These are phyloP conservation scores for Branchellion lobata DNA, from an alignment of 2,888 invertebrate genomes.

Conservation along the genomic window DNA sequence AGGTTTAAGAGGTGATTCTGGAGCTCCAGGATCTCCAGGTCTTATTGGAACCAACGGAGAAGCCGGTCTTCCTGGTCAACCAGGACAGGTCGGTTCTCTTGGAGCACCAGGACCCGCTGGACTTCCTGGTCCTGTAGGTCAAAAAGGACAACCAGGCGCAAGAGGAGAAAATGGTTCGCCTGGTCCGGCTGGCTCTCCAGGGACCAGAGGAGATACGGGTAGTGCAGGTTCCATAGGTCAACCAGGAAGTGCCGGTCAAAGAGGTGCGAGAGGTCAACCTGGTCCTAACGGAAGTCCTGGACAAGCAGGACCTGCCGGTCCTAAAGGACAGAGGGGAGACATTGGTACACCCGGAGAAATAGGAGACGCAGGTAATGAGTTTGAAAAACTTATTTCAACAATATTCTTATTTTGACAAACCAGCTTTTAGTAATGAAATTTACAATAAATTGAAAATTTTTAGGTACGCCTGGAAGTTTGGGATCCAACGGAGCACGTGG, in stretches of 20 bases:
- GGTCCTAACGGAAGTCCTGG: constrained; percentile 5
- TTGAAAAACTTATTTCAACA: neutral
- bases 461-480: neutral
- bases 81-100: constrained; percentile 1
- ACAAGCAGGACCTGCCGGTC: neutral
- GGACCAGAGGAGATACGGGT: neutral
- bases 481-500: constrained; percentile 40
- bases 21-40: neutral
- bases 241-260: neutral
- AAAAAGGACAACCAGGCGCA: constrained; percentile 4
- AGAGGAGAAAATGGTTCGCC: neutral
- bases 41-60: neutral
- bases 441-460: neutral
- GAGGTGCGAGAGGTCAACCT: neutral
- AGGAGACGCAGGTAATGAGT: neutral
- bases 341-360: constrained; percentile 3
- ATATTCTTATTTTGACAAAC: too few relatives aligned
- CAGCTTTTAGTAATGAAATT: neutral
- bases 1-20: neutral
- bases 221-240: neutral
- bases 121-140: neutral
- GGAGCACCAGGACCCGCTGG: neutral
- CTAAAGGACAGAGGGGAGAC: neutral
- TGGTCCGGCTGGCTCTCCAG: neutral
- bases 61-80: neutral